Percentiles rank a stretch among this genome's conserved stretches.
Evolutionary conservation across 2,113 vertebrate genomes (phyloP).

Genomic region (Miniopterus natalensis): DNA sequence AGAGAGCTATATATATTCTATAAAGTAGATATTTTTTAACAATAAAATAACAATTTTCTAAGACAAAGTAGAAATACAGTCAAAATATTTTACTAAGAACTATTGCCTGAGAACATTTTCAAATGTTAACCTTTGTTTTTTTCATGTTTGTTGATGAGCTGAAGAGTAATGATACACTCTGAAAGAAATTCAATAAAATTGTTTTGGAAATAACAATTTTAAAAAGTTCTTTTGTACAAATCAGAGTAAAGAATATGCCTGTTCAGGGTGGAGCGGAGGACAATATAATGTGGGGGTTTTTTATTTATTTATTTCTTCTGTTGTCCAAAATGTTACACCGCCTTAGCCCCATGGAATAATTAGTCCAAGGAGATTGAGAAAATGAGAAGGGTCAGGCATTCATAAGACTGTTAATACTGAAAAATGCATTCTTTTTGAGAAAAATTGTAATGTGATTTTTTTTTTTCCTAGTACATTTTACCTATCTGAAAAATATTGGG

Average conservation of each 20-base stretch:
- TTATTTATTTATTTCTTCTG: neutral
- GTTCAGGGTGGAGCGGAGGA: neutral
- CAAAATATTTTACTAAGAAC: neutral
- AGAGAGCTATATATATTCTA: neutral
- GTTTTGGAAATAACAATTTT: slow-evolving; percentile 12
- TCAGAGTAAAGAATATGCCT: neutral
- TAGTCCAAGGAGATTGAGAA: neutral
- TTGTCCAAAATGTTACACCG: neutral
- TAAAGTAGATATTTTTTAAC: slow-evolving; percentile 43
- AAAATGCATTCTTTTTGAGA: slow-evolving; percentile 17
- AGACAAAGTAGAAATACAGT: slow-evolving; percentile 22
- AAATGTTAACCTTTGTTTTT: slow-evolving; percentile 53
- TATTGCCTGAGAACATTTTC: slow-evolving; percentile 29
- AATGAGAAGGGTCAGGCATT: neutral
- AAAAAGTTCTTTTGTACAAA: neutral
- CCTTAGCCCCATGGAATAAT: neutral
- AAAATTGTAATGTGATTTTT: neutral
- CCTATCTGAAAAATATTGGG: slow-evolving; percentile 39
- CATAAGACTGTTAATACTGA: neutral
- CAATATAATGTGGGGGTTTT: neutral
- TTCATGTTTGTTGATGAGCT: neutral
- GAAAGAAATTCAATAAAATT: neutral
- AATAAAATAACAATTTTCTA: slow-evolving; percentile 31
- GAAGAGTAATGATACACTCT: slow-evolving; percentile 1
- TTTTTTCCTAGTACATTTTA: neutral